Conservation (phyloP, 2,888 invertebrate species). For the Pseudococcus jackbeardsleyi region DNA sequence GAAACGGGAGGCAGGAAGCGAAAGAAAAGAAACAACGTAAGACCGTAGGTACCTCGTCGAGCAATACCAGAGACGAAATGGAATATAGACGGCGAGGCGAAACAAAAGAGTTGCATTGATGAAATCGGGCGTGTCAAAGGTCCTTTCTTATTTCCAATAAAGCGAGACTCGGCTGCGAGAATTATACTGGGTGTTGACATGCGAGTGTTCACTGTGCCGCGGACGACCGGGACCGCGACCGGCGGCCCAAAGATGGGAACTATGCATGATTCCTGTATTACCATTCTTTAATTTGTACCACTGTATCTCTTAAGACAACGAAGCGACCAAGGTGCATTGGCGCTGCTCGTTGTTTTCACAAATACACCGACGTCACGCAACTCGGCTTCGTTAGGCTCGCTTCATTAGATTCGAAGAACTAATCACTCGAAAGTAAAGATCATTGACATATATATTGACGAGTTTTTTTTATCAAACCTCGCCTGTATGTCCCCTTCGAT, state of each 20-base stretch:
- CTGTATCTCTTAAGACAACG: constrained; percentile 41
- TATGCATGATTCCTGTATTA: constrained; percentile 64
- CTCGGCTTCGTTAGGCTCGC: constrained; percentile 63
- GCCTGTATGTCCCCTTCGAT: neutral
- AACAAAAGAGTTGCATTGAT: constrained; percentile 65
- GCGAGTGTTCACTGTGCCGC: constrained; percentile 52
- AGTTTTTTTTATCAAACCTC: constrained; percentile 10
- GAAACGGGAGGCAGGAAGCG: constrained; percentile 55
- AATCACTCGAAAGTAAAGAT: constrained; percentile 65
- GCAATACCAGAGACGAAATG: too few species aligned
- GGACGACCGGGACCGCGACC: neutral
- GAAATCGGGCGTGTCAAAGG: constrained; percentile 66
- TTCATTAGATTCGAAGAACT: constrained; percentile 64
- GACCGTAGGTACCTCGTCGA: neutral
- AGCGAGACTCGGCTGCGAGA: constrained; percentile 7
- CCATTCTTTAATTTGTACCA: constrained; percentile 62
- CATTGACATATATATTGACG: constrained; percentile 62
- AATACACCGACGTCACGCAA: constrained; percentile 65
- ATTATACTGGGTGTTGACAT: constrained; percentile 62
- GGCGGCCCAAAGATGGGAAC: constrained; percentile 58
- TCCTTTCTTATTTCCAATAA: constrained; percentile 49
- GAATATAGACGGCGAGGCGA: constrained; percentile 49
- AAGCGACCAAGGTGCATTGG: constrained; percentile 26
- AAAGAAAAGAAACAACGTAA: constrained; percentile 54
- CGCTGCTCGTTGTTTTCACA: constrained; percentile 58